Conservation (phyloP, 2,113 vertebrate genomes). For the Crotalus tigris region DNA sequence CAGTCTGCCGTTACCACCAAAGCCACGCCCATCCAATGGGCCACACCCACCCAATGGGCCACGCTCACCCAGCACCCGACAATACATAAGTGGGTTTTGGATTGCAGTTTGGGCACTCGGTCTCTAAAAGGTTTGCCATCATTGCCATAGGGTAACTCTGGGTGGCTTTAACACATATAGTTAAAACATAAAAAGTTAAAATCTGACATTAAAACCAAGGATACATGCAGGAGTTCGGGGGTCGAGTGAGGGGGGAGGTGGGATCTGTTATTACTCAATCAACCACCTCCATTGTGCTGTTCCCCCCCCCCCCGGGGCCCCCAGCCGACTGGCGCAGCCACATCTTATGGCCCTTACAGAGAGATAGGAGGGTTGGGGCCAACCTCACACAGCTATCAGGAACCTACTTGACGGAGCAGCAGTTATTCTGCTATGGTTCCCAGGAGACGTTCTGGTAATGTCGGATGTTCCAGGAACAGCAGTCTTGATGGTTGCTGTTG, state of each 20-base stretch:
- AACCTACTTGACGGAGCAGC: background rate
- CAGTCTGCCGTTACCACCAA: no score
- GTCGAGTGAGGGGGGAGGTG: background rate
- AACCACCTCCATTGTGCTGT: background rate
- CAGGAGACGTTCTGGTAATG: background rate
- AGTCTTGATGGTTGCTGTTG: background rate
- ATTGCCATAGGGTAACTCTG: no score
- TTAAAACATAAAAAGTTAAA: no score
- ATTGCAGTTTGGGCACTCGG: no score
- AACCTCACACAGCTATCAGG: background rate
- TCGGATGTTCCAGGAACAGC: background rate
- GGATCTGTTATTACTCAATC: background rate
- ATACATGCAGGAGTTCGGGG: background rate
- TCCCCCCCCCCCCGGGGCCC: background rate
- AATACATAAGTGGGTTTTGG: no score
- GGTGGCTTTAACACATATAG: no score
- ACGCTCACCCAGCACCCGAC: no score
- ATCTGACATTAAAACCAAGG: background rate
- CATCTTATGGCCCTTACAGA: background rate
- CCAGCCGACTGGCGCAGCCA: background rate
- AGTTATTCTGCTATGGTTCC: background rate
- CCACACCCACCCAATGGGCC: no score
- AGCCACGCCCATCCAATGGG: no score
- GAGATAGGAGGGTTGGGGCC: background rate
- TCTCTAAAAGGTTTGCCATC: no score